Percentiles rank a stretch among this genome's conserved stretches.
phyloP scores from a whole-genome alignment of 2,797 vertebrate genomes.

The Sebastes goodei region DNA sequence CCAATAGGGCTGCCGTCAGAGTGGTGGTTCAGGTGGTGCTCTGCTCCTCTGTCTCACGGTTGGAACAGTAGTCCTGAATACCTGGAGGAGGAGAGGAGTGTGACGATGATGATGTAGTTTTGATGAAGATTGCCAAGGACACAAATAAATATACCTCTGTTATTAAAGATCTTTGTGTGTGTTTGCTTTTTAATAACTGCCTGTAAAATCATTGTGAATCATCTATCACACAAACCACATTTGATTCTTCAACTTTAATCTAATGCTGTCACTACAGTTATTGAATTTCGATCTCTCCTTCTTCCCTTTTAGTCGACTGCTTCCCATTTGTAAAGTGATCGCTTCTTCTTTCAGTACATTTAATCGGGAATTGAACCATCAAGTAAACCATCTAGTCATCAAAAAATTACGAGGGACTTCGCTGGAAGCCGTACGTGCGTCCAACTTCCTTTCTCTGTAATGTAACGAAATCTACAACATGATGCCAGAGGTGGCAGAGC shows the following conservation, averaged over 20 bases:
- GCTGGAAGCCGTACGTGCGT: not conserved
- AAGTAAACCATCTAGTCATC: constrained; percentile 51
- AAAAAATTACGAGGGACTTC: constrained; percentile 30
- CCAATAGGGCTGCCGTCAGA: not conserved
- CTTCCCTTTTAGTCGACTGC: constrained; percentile 38
- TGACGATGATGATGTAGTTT: not conserved
- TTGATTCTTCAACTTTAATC: not conserved
- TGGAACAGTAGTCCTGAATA: constrained; percentile 78
- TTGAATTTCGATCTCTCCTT: not conserved
- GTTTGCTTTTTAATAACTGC: not conserved
- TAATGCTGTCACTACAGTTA: not conserved
- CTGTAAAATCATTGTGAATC: not conserved
- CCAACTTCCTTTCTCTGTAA: not conserved
- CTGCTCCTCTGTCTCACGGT: constrained; percentile 43
- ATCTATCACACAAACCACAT: not conserved
- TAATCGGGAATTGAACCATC: constrained; percentile 30
- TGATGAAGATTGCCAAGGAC: not conserved
- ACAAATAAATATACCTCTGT: not conserved
- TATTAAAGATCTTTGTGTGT: not conserved
- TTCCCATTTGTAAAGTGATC: constrained; percentile 52
- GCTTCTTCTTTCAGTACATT: constrained; percentile 65
- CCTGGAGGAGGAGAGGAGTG: constrained; percentile 52
- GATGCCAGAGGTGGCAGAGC: not conserved
- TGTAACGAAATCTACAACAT: not conserved
- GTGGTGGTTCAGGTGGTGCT: constrained; percentile 37